A percentile compares a stretch with the other conserved stretches of the same genome.
phyloP scores from a whole-genome alignment of 2,113 vertebrate species.

The Plecturocebus donacophilus region DNA sequence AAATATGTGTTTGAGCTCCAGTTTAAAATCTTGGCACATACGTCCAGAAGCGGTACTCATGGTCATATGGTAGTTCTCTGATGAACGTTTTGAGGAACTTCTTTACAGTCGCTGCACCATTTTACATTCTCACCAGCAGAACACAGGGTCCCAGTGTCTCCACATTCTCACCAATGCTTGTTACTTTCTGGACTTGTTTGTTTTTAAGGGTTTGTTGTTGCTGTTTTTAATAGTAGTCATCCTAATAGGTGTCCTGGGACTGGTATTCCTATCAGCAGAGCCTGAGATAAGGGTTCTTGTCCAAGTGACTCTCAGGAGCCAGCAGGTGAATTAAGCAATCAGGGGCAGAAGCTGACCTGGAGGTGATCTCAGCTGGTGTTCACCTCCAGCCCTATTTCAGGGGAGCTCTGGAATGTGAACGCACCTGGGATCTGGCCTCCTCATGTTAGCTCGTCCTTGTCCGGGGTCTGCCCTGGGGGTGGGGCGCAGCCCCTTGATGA shows the following conservation, averaged over 20 bases:
- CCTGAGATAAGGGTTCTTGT: too few species aligned
- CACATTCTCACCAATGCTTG: accelerated
- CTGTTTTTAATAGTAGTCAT: not conserved
- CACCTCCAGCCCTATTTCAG: accelerated
- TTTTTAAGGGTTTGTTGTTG: not conserved
- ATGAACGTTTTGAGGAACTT: not conserved
- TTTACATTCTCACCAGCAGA: not conserved
- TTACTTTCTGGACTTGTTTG: not conserved
- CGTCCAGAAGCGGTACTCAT: not conserved
- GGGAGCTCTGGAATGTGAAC: accelerated
- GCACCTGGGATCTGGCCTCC: too few species aligned
- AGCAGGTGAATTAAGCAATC: accelerated
- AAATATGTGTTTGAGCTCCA: not conserved
- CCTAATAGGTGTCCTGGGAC: not conserved
- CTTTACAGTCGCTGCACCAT: not conserved
- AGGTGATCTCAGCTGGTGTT: not conserved
- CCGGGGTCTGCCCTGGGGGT: not conserved
- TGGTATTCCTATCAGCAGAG: not conserved
- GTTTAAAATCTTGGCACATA: not conserved
- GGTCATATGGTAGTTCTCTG: not conserved
- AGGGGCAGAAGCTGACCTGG: too few species aligned
- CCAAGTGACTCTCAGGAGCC: not conserved
- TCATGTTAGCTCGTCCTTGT: accelerated
- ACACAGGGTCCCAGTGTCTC: too few species aligned
- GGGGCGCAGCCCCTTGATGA: not conserved